Conservation (phyloP, 2,888 invertebrate genomes). For the Liodrosophila aerea region DNA sequence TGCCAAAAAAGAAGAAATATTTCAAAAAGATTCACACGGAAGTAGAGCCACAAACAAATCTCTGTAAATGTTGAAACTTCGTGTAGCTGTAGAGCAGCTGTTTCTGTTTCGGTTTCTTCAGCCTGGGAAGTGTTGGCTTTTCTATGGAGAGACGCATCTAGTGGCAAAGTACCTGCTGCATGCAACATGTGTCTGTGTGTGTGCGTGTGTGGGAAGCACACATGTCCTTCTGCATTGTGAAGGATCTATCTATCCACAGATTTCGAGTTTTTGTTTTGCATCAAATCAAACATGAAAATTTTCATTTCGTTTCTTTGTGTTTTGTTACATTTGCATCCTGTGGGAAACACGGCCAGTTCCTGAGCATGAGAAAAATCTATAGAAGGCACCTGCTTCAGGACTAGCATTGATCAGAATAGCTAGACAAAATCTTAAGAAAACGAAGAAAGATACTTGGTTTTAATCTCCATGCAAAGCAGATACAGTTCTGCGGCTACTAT, state of each 20-base stretch:
- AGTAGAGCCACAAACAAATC: slow-evolving; percentile 39
- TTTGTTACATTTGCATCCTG: slow-evolving; percentile 60
- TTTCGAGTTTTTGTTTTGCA: slow-evolving; percentile 49
- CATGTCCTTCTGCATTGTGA: too few species aligned
- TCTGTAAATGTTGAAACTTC: slow-evolving; percentile 17
- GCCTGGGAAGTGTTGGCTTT: slow-evolving; percentile 25
- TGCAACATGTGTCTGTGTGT: slow-evolving; percentile 18
- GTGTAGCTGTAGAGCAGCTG: slow-evolving; percentile 29
- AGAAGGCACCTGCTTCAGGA: slow-evolving; percentile 28
- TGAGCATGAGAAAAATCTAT: slow-evolving; percentile 27
- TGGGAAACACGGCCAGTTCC: slow-evolving; percentile 25
- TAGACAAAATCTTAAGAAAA: too few species aligned
- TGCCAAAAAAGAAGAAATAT: slow-evolving; percentile 23
- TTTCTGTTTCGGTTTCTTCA: slow-evolving; percentile 8
- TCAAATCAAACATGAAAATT: slow-evolving; percentile 48
- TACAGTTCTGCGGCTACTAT: too few species aligned
- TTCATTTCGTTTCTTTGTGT: slow-evolving; percentile 28
- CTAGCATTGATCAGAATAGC: too few species aligned
- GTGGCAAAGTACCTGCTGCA: slow-evolving; percentile 48
- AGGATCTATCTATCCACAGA: slow-evolving; percentile 12
- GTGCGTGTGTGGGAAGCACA: slow-evolving; percentile 51
- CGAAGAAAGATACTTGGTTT: too few species aligned
- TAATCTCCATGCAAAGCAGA: too few species aligned
- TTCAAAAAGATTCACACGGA: slow-evolving; percentile 45
- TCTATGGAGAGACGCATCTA: slow-evolving; percentile 16